A percentile compares a stretch with the other conserved stretches of the same genome.
Evolutionary conservation across 2,888 invertebrate species (phyloP).

Genomic region (Heliothis peltigera): DNA sequence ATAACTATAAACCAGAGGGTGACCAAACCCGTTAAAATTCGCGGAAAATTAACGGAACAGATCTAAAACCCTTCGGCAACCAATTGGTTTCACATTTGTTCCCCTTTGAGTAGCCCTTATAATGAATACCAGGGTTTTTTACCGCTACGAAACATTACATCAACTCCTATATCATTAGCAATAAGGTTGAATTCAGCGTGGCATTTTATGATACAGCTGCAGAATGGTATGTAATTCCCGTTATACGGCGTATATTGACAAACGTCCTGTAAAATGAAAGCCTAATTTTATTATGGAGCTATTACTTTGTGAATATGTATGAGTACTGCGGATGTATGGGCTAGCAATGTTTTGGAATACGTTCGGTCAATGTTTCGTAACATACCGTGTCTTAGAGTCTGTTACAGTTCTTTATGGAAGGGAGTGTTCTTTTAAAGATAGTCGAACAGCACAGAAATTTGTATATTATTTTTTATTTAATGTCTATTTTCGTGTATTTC

Average conservation of each 20-base stretch:
- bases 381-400: background rate
- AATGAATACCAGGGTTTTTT: conserved; percentile 19
- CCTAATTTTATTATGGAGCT: conserved; percentile 77
- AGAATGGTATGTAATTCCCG: conserved; percentile 33
- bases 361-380: conserved; percentile 1
- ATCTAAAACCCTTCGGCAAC: conserved; percentile 56
- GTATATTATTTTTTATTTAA: no score
- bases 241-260: conserved; percentile 61
- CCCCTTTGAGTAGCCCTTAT: conserved; percentile 51
- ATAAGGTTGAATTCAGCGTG: conserved; percentile 21
- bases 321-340: conserved; percentile 13
- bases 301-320: conserved; percentile 62
- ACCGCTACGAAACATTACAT: background rate
- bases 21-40: conserved; percentile 34
- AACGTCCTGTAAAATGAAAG: conserved; percentile 75
- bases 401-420: no score
- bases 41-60: conserved; percentile 50
- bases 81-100: conserved; percentile 64
- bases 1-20: conserved; percentile 5
- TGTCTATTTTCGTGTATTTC: no score
- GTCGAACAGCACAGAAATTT: no score
- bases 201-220: background rate
- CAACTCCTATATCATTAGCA: background rate
- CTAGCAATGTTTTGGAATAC: conserved; percentile 3
- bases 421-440: no score